These are phyloP conservation scores for Girardia tigrina DNA, from an alignment of 2,888 invertebrate genomes.

Conservation along the genomic window DNA sequence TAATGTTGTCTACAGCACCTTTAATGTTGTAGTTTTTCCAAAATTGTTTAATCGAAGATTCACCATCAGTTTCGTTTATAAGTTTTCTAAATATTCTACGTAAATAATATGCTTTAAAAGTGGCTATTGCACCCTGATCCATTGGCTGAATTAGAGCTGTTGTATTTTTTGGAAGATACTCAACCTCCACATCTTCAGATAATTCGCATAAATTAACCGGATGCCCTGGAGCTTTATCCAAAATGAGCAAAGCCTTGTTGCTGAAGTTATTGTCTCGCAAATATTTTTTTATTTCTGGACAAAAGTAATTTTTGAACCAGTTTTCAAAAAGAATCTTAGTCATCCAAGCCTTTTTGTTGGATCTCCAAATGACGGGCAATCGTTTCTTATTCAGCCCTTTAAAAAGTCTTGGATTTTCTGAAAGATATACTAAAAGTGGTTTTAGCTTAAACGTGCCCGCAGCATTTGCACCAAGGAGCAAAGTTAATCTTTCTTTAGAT, in stretches of 20 bases:
- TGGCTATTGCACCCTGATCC: conserved; percentile 37
- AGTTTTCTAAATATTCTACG: conserved; percentile 32
- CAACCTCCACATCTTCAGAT: conserved; percentile 37
- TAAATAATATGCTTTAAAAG: conserved; percentile 38
- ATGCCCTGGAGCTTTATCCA: conserved; percentile 38
- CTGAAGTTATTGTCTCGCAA: conserved; percentile 17
- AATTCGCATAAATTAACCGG: conserved; percentile 34
- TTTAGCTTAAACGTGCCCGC: too few species aligned
- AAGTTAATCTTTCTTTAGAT: too few species aligned
- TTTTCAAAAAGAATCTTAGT: too few species aligned
- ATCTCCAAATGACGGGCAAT: too few species aligned
- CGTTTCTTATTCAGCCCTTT: too few species aligned
- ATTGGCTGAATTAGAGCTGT: conserved; percentile 36
- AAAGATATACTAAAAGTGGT: too few species aligned
- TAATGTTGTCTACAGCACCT: neutral
- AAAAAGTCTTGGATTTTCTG: too few species aligned
- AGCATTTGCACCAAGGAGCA: too few species aligned
- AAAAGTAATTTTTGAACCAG: too few species aligned
- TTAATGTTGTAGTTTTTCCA: neutral
- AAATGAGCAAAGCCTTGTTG: conserved; percentile 23
- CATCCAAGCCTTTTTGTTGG: too few species aligned
- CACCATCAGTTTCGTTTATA: neutral
- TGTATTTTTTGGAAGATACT: conserved; percentile 37
- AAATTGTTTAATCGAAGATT: neutral
- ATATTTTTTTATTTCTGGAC: too few species aligned